Conservation (phyloP, 2,113 vertebrate genomes). For the Muntiacus muntjak region DNA sequence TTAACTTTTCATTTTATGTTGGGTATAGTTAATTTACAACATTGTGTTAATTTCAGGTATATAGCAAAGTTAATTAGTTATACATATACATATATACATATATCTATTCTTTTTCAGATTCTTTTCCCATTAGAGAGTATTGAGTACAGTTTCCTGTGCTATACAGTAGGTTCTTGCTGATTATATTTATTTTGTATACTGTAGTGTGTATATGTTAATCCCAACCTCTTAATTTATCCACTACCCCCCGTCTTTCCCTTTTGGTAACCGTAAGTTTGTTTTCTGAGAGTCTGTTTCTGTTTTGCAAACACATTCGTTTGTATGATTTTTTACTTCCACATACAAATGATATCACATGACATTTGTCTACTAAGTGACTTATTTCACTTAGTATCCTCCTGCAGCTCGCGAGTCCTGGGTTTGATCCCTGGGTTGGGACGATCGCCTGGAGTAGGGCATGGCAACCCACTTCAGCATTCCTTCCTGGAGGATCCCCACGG, state of each 20-base stretch:
- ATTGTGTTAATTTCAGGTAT: not conserved
- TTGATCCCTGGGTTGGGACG: not conserved
- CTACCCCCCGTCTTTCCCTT: not conserved
- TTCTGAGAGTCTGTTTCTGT: not conserved
- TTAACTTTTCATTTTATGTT: not conserved
- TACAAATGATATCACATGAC: not conserved
- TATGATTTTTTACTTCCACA: not conserved
- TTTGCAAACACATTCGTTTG: not conserved
- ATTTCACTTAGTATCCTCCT: not conserved
- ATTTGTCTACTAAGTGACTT: not conserved
- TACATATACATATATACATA: not conserved
- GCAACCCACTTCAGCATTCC: not conserved
- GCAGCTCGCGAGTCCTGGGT: rapidly evolving
- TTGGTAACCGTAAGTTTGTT: not conserved
- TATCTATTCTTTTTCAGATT: not conserved
- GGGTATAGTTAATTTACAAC: not conserved
- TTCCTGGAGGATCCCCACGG: not conserved
- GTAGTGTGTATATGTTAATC: not conserved
- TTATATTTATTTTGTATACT: not conserved
- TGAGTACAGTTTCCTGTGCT: not conserved
- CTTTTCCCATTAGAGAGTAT: not conserved
- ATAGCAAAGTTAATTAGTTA: not conserved
- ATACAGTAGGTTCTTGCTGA: not conserved
- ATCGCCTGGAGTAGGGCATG: not conserved
- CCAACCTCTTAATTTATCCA: not conserved